These are phyloP conservation scores for Sparidentex hasta DNA, from an alignment of 2,797 vertebrate species.

Conservation along the genomic window DNA sequence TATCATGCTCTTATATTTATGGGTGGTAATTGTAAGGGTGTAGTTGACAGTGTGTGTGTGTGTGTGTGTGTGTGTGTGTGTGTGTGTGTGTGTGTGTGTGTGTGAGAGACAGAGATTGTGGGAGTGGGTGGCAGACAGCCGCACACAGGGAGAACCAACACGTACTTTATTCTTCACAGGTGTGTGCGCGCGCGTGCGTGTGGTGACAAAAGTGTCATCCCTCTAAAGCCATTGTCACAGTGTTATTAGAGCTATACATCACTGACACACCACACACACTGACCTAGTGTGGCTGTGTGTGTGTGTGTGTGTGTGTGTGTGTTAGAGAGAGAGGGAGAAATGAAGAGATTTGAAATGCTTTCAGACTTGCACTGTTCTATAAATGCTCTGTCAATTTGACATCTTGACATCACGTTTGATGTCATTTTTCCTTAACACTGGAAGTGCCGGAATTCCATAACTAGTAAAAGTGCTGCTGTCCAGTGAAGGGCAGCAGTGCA, in stretches of 20 bases:
- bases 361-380: constrained; percentile 3
- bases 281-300: constrained; percentile 27
- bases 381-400: not conserved
- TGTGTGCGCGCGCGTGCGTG: constrained; percentile 21
- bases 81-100: constrained; percentile 29
- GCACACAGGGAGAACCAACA: constrained; percentile 17
- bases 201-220: constrained; percentile 49
- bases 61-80: constrained; percentile 34
- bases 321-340: not conserved
- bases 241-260: constrained; percentile 77
- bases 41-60: constrained; percentile 29
- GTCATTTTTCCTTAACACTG: not conserved
- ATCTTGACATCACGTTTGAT: not conserved
- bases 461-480: too few species aligned
- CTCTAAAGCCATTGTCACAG: constrained; percentile 53
- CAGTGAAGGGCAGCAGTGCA: too few species aligned
- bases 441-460: too few species aligned
- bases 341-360: not conserved
- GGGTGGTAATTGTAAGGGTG: constrained; percentile 68
- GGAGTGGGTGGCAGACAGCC: not conserved
- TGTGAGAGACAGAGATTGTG: not conserved
- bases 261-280: constrained; percentile 40
- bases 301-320: constrained; percentile 3
- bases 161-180: constrained; percentile 13
- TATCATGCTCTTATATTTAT: constrained; percentile 74